These are phyloP conservation scores for Sisor rabdophorus DNA, from an alignment of 2,113 vertebrate species.

Conservation along the genomic window DNA sequence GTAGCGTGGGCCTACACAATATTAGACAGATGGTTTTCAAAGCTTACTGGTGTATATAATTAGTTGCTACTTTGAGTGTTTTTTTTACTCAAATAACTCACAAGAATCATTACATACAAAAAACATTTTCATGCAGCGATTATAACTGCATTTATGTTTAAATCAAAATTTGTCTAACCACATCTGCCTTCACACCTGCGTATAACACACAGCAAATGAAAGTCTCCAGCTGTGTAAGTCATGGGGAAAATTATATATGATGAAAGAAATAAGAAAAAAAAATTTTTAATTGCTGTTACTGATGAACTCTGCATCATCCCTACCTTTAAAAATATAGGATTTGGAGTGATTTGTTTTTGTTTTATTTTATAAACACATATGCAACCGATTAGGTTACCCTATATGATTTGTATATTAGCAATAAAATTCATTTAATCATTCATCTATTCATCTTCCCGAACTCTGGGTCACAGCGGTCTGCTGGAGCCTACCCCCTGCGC, in stretches of 20 bases:
- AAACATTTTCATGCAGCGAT: no score
- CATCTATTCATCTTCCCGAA: no score
- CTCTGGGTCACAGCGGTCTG: no score
- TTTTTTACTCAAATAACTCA: no score
- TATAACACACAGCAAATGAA: conserved; percentile 10
- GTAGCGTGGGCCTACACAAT: no score
- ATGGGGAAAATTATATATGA: conserved; percentile 6
- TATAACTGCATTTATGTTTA: conserved; percentile 4
- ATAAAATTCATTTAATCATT: no score
- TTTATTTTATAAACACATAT: not conserved
- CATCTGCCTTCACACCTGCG: conserved; percentile 17
- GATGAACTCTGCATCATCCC: conserved; percentile 8
- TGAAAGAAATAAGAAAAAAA: not conserved
- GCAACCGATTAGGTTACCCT: not conserved
- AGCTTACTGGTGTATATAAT: no score
- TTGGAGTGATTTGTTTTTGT: not conserved
- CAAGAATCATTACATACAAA: no score
- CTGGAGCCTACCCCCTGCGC: no score
- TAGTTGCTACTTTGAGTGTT: no score
- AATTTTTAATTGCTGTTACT: not conserved
- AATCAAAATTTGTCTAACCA: not conserved
- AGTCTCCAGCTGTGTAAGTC: conserved; percentile 14
- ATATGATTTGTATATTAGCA: not conserved
- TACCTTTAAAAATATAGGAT: not conserved
- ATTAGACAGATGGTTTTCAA: no score